Conservation (phyloP, 2,113 vertebrate genomes). For the Crotalus viridis region DNA sequence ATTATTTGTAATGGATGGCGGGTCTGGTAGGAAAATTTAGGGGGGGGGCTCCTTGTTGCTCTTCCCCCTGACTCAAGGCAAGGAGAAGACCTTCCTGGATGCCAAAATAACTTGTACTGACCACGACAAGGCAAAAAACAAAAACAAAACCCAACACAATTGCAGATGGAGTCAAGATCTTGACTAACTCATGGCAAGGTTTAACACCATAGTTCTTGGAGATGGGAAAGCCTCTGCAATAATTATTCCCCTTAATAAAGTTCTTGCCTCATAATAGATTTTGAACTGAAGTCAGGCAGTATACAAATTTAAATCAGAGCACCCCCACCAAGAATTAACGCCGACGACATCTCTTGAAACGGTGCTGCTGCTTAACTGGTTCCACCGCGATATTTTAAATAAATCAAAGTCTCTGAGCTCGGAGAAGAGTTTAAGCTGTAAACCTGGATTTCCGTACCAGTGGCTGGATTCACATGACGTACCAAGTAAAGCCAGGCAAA, state of each 20-base stretch:
- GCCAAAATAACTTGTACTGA: neutral
- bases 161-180: neutral
- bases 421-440: neutral
- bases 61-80: neutral
- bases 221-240: neutral
- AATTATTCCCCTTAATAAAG: neutral
- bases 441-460: neutral
- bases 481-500: neutral
- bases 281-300: neutral
- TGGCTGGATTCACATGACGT: neutral
- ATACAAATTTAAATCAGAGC: neutral
- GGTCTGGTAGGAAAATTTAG: neutral
- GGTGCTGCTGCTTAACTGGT: neutral
- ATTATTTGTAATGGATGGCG: neutral
- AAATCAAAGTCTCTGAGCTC: neutral
- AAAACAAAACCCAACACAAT: neutral
- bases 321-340: rapidly evolving
- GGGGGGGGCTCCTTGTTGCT: neutral
- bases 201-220: neutral
- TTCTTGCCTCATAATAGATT: neutral
- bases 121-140: neutral
- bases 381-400: neutral
- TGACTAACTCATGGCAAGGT: neutral
- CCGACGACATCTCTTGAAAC: neutral
- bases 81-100: neutral